Evolutionary conservation across 1,140 invertebrate genomes (phyloP).

Genomic region (Leptonema lineaticorne): DNA sequence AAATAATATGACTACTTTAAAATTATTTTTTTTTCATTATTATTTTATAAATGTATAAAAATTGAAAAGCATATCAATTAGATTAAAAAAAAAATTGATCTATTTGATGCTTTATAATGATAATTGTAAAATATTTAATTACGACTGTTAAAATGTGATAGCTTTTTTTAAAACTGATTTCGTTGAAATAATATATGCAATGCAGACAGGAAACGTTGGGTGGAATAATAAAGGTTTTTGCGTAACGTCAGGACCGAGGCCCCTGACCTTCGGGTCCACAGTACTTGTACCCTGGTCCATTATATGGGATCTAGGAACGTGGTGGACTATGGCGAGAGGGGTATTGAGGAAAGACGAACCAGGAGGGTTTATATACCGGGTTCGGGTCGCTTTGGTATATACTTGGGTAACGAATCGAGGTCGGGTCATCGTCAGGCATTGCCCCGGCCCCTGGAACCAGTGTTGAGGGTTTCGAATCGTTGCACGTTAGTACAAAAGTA

Average conservation of each 20-base stretch:
- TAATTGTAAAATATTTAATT: too few species aligned
- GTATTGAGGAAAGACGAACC: not conserved
- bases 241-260: not conserved
- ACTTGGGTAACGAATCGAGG: constrained; percentile 6
- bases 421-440: constrained; percentile 27
- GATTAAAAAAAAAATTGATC: too few species aligned
- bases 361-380: not conserved
- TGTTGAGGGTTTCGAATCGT: not conserved
- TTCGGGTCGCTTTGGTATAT: not conserved
- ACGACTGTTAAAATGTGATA: too few species aligned
- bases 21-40: too few species aligned
- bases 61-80: too few species aligned
- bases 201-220: not conserved
- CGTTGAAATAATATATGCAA: not conserved
- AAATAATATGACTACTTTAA: too few species aligned
- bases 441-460: constrained; percentile 24
- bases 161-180: too few species aligned
- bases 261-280: constrained; percentile 23
- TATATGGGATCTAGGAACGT: not conserved
- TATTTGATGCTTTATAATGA: too few species aligned
- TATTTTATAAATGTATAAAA: too few species aligned
- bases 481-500: not conserved
- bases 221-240: constrained; percentile 3
- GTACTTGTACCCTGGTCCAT: constrained; percentile 9
- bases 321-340: not conserved